Percentiles rank a stretch among this genome's conserved stretches.
Conservation (phyloP, 2,888 invertebrate genomes). For the Stegana nigrithorax region DNA sequence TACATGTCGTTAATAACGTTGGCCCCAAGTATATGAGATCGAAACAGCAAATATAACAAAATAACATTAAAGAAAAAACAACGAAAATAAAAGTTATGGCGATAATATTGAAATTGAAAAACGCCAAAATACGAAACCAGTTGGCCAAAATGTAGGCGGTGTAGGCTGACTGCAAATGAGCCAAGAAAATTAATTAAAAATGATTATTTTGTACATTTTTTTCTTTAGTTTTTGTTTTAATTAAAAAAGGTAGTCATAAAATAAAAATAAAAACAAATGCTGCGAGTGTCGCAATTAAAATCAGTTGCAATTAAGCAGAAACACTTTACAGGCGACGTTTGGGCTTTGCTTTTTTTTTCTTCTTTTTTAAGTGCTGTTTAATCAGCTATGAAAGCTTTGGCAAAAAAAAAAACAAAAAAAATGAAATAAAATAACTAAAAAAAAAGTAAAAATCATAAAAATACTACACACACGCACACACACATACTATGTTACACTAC, state of each 20-base stretch:
- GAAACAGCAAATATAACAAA: slow-evolving; percentile 12
- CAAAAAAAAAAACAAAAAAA: neutral
- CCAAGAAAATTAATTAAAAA: slow-evolving; percentile 46
- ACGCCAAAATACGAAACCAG: too few relatives aligned
- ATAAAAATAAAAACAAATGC: too few relatives aligned
- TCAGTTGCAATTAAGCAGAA: slow-evolving; percentile 42
- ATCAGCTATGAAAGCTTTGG: neutral
- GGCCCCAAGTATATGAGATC: too few relatives aligned
- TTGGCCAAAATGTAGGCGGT: slow-evolving; percentile 18
- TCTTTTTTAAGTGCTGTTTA: too few relatives aligned
- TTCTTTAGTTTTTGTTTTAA: neutral
- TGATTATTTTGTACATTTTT: too few relatives aligned
- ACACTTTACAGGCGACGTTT: slow-evolving; percentile 20
- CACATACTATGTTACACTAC: too few relatives aligned
- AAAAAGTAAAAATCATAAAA: too few relatives aligned
- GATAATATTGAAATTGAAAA: too few relatives aligned
- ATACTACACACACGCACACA: too few relatives aligned
- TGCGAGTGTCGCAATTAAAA: too few relatives aligned
- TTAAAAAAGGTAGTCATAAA: too few relatives aligned
- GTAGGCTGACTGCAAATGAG: neutral
- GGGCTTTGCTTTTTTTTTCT: slow-evolving; percentile 8
- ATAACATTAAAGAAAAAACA: slow-evolving; percentile 22
- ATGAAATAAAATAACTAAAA: neutral
- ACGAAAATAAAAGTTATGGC: neutral
- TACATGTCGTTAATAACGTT: too few relatives aligned